Evolutionary conservation across 2,113 vertebrate genomes (phyloP).

Genomic region (Empidonax traillii): DNA sequence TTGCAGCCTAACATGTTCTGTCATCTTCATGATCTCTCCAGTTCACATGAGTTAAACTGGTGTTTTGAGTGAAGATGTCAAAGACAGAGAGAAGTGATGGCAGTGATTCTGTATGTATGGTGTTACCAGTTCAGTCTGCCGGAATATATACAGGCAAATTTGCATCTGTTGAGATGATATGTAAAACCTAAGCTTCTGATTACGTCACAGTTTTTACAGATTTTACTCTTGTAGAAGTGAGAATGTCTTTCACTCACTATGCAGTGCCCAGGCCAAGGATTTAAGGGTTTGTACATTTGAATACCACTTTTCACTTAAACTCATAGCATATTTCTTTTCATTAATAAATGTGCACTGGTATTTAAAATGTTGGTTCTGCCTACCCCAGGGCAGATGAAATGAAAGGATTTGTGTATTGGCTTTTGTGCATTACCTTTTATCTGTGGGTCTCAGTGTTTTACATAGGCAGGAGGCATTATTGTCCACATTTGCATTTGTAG

Average conservation of each 20-base stretch:
- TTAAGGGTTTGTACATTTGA: background rate
- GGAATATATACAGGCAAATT: background rate
- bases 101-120: background rate
- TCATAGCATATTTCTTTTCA: accelerated
- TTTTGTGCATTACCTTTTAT: background rate
- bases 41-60: background rate
- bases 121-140: background rate
- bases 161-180: background rate
- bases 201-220: background rate
- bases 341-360: background rate
- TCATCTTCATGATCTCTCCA: background rate
- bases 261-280: background rate
- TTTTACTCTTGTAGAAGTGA: background rate
- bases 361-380: background rate
- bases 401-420: background rate
- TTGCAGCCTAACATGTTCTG: background rate
- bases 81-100: background rate
- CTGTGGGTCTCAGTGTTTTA: background rate
- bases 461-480: background rate
- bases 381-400: background rate
- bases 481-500: background rate
- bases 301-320: background rate
- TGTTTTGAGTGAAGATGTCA: background rate
- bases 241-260: background rate
- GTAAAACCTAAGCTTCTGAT: background rate